A percentile compares a stretch with the other conserved stretches of the same genome.
phyloP scores from a whole-genome alignment of 2,888 invertebrate genomes.

The Liodrosophila aerea region DNA sequence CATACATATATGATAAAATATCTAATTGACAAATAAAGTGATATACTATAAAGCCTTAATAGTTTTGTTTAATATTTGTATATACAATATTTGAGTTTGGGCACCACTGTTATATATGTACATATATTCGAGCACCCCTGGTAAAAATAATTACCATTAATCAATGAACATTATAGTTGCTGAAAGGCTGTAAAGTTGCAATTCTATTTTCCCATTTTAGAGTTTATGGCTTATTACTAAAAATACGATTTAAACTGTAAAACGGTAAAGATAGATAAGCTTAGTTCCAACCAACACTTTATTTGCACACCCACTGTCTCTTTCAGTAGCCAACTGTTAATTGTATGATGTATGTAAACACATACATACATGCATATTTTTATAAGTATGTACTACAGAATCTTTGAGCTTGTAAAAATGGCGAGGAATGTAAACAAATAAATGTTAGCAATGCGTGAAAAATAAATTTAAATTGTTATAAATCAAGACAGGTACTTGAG shows the following conservation, averaged over 20 bases:
- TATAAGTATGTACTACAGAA: too few species aligned
- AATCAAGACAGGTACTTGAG: slow-evolving; percentile 44
- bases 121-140: too few species aligned
- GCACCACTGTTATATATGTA: too few species aligned
- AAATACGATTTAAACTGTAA: too few species aligned
- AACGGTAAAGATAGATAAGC: not conserved
- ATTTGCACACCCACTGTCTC: slow-evolving; percentile 17
- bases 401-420: slow-evolving; percentile 29
- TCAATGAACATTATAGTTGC: too few species aligned
- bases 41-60: slow-evolving; percentile 20
- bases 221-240: too few species aligned
- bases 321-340: slow-evolving; percentile 20
- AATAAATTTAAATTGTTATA: slow-evolving; percentile 61
- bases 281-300: not conserved
- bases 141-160: too few species aligned
- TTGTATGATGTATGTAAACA: not conserved
- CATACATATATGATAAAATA: slow-evolving; percentile 30
- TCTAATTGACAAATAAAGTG: slow-evolving; percentile 54
- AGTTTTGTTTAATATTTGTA: too few species aligned
- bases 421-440: slow-evolving; percentile 42
- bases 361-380: too few species aligned
- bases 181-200: too few species aligned
- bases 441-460: slow-evolving; percentile 60
- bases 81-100: too few species aligned
- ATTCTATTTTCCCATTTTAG: too few species aligned